Conservation (phyloP, 2,113 vertebrate genomes). For the Eretmochelys imbricata region DNA sequence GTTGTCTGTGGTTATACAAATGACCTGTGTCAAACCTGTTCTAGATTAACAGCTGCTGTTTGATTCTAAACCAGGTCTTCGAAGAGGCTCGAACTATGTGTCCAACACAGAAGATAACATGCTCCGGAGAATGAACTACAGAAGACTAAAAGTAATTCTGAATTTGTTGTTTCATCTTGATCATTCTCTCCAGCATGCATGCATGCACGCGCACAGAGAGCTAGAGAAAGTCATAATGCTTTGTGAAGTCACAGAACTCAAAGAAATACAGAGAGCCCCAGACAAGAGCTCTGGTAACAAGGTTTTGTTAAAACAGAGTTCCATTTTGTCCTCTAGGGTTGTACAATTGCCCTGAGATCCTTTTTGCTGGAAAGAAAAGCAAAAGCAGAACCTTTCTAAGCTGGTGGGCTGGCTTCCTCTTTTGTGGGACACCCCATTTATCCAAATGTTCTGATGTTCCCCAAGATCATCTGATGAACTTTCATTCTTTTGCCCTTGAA, state of each 20-base stretch:
- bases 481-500: not conserved
- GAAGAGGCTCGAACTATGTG: constrained; percentile 77
- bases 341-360: not conserved
- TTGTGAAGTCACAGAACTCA: not conserved
- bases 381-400: not conserved
- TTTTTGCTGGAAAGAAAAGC: not conserved
- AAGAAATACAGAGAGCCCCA: not conserved
- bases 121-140: constrained; percentile 77
- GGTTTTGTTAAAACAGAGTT: not conserved
- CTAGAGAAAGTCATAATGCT: not conserved
- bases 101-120: constrained; percentile 71
- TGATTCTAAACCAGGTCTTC: constrained; percentile 67
- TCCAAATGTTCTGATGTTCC: not conserved
- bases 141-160: constrained; percentile 82
- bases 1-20: not conserved
- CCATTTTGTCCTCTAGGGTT: not conserved
- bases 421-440: not conserved
- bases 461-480: not conserved
- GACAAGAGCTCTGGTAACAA: not conserved
- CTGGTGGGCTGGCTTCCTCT: not conserved
- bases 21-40: not conserved
- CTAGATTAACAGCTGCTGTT: not conserved
- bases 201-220: rapidly evolving
- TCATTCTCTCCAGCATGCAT: rapidly evolving
- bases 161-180: not conserved